A percentile compares a stretch with the other conserved stretches of the same genome.
phyloP scores from a whole-genome alignment of 2,888 invertebrate genomes.

The Rhingia rostrata region DNA sequence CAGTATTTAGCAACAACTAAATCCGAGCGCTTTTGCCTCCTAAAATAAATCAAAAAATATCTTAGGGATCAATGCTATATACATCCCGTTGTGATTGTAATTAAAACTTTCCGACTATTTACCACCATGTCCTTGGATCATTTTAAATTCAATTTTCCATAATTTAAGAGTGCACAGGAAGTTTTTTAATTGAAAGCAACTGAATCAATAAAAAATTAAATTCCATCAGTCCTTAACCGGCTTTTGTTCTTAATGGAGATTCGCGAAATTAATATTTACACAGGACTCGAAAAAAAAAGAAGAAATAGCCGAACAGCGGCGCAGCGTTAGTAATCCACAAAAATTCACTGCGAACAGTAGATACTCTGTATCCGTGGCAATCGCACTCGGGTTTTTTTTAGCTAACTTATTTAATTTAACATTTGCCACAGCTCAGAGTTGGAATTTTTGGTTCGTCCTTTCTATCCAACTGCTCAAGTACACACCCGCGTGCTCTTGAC shows the following conservation, averaged over 20 bases:
- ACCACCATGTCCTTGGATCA: no score
- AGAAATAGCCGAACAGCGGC: conserved; percentile 14
- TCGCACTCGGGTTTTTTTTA: conserved; percentile 35
- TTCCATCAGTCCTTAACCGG: conserved; percentile 35
- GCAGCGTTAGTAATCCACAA: conserved; percentile 54
- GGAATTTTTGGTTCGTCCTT: conserved; percentile 4
- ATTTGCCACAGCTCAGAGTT: conserved; percentile 20
- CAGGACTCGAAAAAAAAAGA: conserved; percentile 55
- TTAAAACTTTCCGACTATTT: no score
- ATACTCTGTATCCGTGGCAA: conserved; percentile 6
- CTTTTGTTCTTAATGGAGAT: conserved; percentile 71
- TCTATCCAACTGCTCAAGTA: conserved; percentile 5
- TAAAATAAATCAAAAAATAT: no score
- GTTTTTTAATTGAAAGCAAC: background rate
- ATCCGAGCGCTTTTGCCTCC: no score
- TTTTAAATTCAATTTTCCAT: no score
- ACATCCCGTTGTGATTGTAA: no score
- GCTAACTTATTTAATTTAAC: conserved; percentile 64
- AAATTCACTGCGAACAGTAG: conserved; percentile 19
- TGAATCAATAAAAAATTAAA: conserved; percentile 12
- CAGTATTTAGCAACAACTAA: no score
- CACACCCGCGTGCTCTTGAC: conserved; percentile 25
- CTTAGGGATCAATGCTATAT: no score
- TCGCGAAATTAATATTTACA: conserved; percentile 71
- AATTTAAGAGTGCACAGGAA: background rate